A percentile compares a stretch with the other conserved stretches of the same genome.
These are phyloP conservation scores for Clarias fuscus DNA, from an alignment of 2,797 vertebrate genomes.

Conservation along the genomic window DNA sequence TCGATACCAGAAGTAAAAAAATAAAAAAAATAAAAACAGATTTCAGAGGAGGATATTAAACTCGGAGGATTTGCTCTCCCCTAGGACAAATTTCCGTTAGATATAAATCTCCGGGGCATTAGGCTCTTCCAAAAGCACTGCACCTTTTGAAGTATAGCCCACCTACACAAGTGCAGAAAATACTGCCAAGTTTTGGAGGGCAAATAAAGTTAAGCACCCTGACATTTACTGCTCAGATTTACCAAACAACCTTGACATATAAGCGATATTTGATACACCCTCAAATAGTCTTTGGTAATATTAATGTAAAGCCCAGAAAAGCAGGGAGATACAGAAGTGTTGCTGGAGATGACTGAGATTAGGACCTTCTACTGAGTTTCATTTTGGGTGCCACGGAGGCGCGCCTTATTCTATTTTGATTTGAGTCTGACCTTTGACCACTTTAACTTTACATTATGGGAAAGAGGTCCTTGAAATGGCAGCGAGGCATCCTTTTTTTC, in stretches of 20 bases:
- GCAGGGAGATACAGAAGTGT: not conserved
- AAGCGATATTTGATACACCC: constrained; percentile 59
- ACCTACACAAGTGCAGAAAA: constrained; percentile 54
- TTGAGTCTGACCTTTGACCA: constrained; percentile 50
- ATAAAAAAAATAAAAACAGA: constrained; percentile 52
- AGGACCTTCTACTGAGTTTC: constrained; percentile 20
- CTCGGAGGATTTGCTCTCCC: constrained; percentile 51
- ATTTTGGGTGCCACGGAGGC: constrained; percentile 28
- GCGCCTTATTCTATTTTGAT: constrained; percentile 47
- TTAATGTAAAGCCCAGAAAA: constrained; percentile 49
- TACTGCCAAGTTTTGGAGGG: constrained; percentile 56
- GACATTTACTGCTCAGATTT: constrained; percentile 59
- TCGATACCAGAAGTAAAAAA: constrained; percentile 24
- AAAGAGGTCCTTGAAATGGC: constrained; percentile 37
- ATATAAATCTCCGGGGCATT: constrained; percentile 57
- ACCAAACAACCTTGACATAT: constrained; percentile 58
- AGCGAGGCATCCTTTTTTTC: constrained; percentile 39
- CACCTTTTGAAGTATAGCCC: constrained; percentile 50
- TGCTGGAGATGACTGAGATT: constrained; percentile 24
- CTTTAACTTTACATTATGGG: constrained; percentile 46
- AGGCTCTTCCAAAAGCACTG: constrained; percentile 53
- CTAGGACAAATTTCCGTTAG: constrained; percentile 58
- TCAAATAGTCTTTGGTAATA: constrained; percentile 55
- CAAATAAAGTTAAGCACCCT: constrained; percentile 59
- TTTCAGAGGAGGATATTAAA: constrained; percentile 62